Base-by-base conservation (phyloP, 2,888 invertebrate genomes). In the Eubasilissa splendida region DNA sequence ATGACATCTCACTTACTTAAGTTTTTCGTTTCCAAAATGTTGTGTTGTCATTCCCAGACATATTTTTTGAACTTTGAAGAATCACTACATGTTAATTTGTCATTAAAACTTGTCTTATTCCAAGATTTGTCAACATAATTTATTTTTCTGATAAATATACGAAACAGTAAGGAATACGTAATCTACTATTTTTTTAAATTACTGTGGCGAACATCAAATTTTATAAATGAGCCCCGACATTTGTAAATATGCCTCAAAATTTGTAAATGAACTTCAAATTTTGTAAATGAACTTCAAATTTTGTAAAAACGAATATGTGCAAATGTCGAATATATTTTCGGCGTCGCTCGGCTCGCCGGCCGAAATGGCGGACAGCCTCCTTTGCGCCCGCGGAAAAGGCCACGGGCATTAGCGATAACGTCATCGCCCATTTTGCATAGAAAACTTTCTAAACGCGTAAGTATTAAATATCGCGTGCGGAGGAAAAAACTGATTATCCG, bases 401-500 rank as follows among this genome's bases (percentile, higher is more conserved):
- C 70, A 22, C 70, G 14, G 3, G 52, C 70, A 70, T 70, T 52
- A 22, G 54, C 52, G 70, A 70, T 70, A 70, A 70, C 70, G 70
- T 70, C 70, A 70, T 52, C 53, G 70, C 22, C 14, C n/a, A 22
- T 12, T 70, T 70, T 70, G 70, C 52, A 53, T 70, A 11, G 53
- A 70, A 54, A 70, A 70, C 70, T 70, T 70, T 70, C 70, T 70
- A 70, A 68, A 54, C 22, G 22, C 52, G 12, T 14, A 22, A 14
- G 54, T 53, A 53, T 53, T 22, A 60, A 60, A 68, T 50, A 66
- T 14, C 42, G 42, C 42, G 42, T 42, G 42, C 42, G 42, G 42
- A 22, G 14, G n/a, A 68, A 68, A 68, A 50, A 52, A 68, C 22
- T n/a, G 68, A 5, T 68, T 68, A 68, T 14, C 68, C 42, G 50